Conservation (phyloP, 2,113 vertebrate genomes). For the Scalopus aquaticus region DNA sequence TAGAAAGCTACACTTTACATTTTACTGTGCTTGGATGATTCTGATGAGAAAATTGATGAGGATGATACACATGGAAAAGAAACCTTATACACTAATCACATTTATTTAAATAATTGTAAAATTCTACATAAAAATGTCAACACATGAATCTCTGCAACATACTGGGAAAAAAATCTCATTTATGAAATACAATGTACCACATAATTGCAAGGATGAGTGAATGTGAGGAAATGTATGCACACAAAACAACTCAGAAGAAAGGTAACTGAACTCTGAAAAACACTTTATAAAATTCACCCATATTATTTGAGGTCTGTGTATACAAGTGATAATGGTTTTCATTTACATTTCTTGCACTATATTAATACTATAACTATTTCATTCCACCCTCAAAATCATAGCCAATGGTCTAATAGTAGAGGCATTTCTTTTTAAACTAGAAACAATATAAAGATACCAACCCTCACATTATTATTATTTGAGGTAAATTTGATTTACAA, state of each 20-base stretch:
- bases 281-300: conserved; percentile 31
- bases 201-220: not conserved
- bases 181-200: not conserved
- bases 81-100: not conserved
- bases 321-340: not conserved
- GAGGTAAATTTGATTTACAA: too few species aligned
- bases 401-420: not conserved
- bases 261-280: conserved; percentile 27
- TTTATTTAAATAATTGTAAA: not conserved
- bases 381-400: not conserved
- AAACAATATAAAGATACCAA: not conserved
- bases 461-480: too few species aligned
- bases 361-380: not conserved
- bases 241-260: not conserved
- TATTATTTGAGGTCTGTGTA: not conserved
- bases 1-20: not conserved
- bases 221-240: not conserved
- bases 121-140: not conserved
- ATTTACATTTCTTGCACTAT: not conserved
- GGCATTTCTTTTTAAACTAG: conserved; percentile 12
- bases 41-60: not conserved
- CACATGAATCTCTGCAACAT: not conserved
- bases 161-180: not conserved
- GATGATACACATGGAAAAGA: not conserved
- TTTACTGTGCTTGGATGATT: not conserved